Evolutionary conservation across 2,888 invertebrate species (phyloP), one percentile per base, ranked within the genome.

Genomic region (Caenorhabditis imperialis): DNA sequence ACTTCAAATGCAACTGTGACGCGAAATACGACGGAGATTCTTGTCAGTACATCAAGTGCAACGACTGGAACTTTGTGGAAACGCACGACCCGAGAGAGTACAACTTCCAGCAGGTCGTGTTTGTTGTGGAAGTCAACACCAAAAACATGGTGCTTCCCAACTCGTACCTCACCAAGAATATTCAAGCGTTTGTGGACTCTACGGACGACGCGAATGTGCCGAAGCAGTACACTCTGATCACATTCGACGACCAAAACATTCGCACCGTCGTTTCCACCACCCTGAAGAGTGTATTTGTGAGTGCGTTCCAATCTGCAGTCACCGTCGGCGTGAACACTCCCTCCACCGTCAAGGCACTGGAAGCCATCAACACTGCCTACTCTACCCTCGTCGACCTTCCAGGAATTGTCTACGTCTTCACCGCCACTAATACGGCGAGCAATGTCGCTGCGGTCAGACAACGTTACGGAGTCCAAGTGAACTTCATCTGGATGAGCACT

Each of bases 11-110:
- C 44, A 37, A 35, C 3, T 82, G 82, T 51, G 45, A 67, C 16
- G 18, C 54, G 2, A 58, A 57, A 16, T 71, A 55, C 38, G 75
- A 75, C 8, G 82, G 82, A 61, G 60, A 69, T 18, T 23, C 50
- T 18, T 82, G 82, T 40, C 70, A 81, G 57, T 78, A 72, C 53
- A 55, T 71, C 44, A 55, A 48, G 37, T 70, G 82, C 51, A 44
- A 60, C 20, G 48, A 67, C 18, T 82, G 77, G 77, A 77, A 82
- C 58, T 81, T 69, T 30, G 40, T 82, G 35, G 77, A 76, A 37
- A 75, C 72, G 2, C 79, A 79, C 40, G 82, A 81, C 55, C 77
- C 76, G 38, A 69, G 74, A 22, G 72, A 74, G 18, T 53, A 44
- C n/a, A 50, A 58, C 27, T 77, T 63, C 60, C 74, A 76, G 47